phyloP scores from a whole-genome alignment of 1,140 invertebrate genomes.

The Meloidogyne chitwoodi region DNA sequence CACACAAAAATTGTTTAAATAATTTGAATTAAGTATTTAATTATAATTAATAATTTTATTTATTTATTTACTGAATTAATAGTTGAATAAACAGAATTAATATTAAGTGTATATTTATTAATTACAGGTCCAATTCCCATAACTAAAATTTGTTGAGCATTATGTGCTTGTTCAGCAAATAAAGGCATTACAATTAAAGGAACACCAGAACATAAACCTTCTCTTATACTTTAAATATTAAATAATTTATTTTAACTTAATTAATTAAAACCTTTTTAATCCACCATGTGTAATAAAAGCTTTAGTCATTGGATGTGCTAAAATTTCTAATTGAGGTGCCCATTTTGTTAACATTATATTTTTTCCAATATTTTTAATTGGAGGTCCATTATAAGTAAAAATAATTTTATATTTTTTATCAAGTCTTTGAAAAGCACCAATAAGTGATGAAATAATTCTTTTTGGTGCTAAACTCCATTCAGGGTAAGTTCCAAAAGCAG shows the following conservation, averaged over 20 bases:
- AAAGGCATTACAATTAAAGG: constrained; percentile 64
- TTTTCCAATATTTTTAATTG: constrained; percentile 13
- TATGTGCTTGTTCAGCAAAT: constrained; percentile 60
- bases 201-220: constrained; percentile 59
- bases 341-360: constrained; percentile 34
- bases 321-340: constrained; percentile 42
- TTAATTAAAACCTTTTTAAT: constrained; percentile 32
- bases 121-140: constrained; percentile 21
- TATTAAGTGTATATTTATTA: constrained; percentile 17
- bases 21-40: no score
- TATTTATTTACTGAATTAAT: constrained; percentile 5
- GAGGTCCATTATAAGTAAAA: constrained; percentile 42
- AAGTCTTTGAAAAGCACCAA: constrained; percentile 26
- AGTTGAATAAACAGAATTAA: constrained; percentile 7
- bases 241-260: neutral
- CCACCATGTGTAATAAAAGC: constrained; percentile 39
- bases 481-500: constrained; percentile 45
- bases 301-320: constrained; percentile 34
- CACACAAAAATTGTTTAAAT: no score
- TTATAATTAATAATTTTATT: no score
- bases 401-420: constrained; percentile 37
- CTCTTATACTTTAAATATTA: constrained; percentile 12
- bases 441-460: constrained; percentile 26
- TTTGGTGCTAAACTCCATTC: constrained; percentile 40
- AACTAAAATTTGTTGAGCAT: constrained; percentile 15